These are phyloP conservation scores for Pampusana beccarii DNA, from an alignment of 2,113 vertebrate genomes.

Conservation along the genomic window DNA sequence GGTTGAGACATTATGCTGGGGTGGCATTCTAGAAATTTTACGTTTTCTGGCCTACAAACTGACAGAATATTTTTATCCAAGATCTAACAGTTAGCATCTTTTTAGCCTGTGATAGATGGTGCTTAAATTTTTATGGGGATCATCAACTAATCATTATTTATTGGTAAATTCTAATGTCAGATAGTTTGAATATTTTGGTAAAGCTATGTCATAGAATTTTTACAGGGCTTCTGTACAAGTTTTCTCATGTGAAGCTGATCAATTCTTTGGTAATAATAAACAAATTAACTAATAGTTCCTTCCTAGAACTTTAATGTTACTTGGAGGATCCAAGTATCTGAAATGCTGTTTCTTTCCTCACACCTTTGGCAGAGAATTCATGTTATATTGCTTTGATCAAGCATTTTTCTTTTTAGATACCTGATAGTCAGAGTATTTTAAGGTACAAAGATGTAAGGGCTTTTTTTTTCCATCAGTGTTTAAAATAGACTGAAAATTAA, in stretches of 20 bases:
- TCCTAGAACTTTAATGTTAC: neutral
- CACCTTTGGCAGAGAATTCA: neutral
- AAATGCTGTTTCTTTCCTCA: neutral
- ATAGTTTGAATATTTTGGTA: neutral
- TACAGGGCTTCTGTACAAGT: neutral
- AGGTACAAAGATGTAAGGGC: neutral
- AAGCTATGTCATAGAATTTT: neutral
- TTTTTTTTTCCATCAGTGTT: neutral
- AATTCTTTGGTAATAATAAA: neutral
- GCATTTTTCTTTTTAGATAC: neutral
- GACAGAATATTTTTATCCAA: neutral
- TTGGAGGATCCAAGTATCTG: neutral
- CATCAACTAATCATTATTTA: neutral
- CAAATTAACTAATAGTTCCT: neutral
- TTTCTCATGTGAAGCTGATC: neutral
- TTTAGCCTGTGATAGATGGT: neutral
- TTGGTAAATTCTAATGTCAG: neutral
- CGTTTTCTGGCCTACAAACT: neutral
- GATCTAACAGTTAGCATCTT: neutral
- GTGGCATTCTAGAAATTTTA: neutral
- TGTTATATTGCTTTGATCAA: neutral
- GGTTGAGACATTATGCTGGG: neutral
- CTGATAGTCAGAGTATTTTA: neutral
- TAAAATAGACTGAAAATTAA: neutral
- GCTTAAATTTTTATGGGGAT: neutral